A percentile compares a stretch with the other conserved stretches of the same genome.
phyloP scores from a whole-genome alignment of 1,140 invertebrate genomes.

The Coptotermes formosanus region DNA sequence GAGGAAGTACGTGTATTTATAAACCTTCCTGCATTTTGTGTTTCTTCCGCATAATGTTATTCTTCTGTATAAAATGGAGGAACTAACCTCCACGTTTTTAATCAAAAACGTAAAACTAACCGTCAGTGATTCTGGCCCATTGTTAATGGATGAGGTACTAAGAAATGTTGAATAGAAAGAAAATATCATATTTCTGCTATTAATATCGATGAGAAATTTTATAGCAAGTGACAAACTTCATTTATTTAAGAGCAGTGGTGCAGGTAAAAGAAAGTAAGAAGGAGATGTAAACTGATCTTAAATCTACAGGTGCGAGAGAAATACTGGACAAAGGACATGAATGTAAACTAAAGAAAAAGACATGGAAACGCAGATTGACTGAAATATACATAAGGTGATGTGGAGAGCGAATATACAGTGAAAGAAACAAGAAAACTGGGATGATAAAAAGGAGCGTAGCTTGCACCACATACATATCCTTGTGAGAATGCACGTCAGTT shows the following conservation, averaged over 20 bases:
- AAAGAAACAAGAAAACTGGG: background rate
- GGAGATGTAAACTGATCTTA: background rate
- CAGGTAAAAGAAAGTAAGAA: background rate
- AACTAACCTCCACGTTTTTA: background rate
- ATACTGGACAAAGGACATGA: background rate
- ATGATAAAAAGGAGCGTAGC: background rate
- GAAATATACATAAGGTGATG: background rate
- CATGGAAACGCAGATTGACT: background rate
- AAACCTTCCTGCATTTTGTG: no score
- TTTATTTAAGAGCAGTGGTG: background rate
- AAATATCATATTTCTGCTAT: background rate
- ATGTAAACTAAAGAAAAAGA: background rate
- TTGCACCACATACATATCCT: background rate
- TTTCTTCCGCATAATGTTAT: background rate
- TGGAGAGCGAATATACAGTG: background rate
- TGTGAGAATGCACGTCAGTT: background rate
- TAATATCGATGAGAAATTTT: conserved; percentile 9
- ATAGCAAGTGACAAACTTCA: background rate
- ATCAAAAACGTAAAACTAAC: background rate
- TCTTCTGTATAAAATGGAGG: background rate
- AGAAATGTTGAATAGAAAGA: background rate
- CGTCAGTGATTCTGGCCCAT: background rate
- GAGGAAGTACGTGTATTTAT: no score
- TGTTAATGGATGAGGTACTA: background rate
- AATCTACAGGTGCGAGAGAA: background rate